phyloP scores from a whole-genome alignment of 2,888 invertebrate genomes.

The Argyra leucocephala region DNA sequence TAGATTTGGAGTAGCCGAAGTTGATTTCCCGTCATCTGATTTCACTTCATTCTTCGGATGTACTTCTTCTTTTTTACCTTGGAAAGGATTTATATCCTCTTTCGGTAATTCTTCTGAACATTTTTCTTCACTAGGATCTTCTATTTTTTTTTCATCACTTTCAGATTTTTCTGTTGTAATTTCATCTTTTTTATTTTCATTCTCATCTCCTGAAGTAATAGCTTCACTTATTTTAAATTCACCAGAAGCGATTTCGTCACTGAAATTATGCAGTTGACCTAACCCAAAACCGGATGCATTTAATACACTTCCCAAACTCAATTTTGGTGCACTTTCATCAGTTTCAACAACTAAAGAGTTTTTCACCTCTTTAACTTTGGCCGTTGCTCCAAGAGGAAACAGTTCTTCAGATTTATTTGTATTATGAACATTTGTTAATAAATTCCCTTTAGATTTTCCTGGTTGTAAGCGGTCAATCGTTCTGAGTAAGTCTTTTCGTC shows the following conservation, averaged over 20 bases:
- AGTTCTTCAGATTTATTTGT: constrained; percentile 52
- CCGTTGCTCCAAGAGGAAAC: constrained; percentile 45
- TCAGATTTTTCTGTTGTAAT: constrained; percentile 15
- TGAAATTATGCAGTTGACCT: constrained; percentile 59
- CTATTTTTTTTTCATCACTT: constrained; percentile 24
- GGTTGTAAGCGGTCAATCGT: constrained; percentile 77
- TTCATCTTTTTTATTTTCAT: constrained; percentile 23
- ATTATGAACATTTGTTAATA: constrained; percentile 59
- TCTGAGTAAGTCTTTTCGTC: constrained; percentile 63
- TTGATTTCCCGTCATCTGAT: constrained; percentile 53
- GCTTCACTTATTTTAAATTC: constrained; percentile 27
- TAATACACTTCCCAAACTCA: constrained; percentile 76
- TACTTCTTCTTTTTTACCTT: constrained; percentile 26
- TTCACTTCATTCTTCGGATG: constrained; percentile 27
- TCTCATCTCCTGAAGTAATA: constrained; percentile 26
- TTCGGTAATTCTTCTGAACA: constrained; percentile 22
- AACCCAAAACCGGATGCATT: constrained; percentile 59
- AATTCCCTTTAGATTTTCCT: constrained; percentile 78
- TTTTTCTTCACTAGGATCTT: constrained; percentile 22
- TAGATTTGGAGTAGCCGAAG: constrained; percentile 71
- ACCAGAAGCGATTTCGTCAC: constrained; percentile 41
- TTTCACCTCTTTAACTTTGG: constrained; percentile 51
- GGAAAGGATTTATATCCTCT: constrained; percentile 26
- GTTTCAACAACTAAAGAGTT: constrained; percentile 51
- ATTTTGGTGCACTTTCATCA: constrained; percentile 64